These are phyloP conservation scores for Cyprinus carpio DNA, from an alignment of 2,113 vertebrate species.

Conservation along the genomic window DNA sequence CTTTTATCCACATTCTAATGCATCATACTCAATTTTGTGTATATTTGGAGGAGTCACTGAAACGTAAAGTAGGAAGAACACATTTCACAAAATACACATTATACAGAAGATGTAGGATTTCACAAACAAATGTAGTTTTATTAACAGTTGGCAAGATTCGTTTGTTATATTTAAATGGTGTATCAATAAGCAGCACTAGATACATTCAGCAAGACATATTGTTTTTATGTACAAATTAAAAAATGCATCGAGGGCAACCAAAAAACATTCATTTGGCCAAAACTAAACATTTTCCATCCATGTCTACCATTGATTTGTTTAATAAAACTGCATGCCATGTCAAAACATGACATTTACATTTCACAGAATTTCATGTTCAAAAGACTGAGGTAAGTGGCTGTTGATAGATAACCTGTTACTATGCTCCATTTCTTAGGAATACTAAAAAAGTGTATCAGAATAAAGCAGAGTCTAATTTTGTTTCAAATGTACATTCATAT, in stretches of 20 bases:
- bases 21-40: not conserved
- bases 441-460: slow-evolving; percentile 8
- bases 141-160: not conserved
- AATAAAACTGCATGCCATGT: not conserved
- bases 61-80: not conserved
- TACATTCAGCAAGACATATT: not conserved
- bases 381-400: slow-evolving; percentile 10
- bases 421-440: slow-evolving; percentile 22
- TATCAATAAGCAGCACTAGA: slow-evolving; percentile 20
- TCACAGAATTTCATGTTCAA: not conserved
- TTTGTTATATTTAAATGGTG: not conserved
- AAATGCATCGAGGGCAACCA: not conserved
- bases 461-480: slow-evolving; percentile 18
- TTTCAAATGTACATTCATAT: slow-evolving; percentile 43
- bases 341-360: not conserved
- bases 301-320: not conserved
- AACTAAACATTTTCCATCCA: not conserved
- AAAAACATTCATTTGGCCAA: not conserved
- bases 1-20: not conserved
- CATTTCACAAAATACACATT: not conserved
- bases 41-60: not conserved
- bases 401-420: slow-evolving; percentile 18
- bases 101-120: not conserved
- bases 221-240: slow-evolving; percentile 18
- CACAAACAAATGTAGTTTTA: slow-evolving; percentile 2